Conservation (phyloP, 2,888 invertebrate species). For the Merodon equestris region DNA sequence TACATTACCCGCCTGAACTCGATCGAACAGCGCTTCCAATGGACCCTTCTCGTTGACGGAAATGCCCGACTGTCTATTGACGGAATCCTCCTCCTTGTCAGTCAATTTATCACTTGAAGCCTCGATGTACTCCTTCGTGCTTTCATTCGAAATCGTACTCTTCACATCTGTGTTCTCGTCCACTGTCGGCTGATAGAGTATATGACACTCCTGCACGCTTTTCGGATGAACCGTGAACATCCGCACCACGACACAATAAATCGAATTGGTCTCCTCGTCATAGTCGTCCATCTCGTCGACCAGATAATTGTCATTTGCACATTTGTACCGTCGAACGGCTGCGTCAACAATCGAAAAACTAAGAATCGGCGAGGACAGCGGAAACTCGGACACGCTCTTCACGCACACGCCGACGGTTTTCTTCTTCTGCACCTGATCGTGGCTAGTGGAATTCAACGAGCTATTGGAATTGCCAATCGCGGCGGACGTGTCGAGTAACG, state of each 20-base stretch:
- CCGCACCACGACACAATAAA: slow-evolving; percentile 80
- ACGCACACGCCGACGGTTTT: slow-evolving; percentile 81
- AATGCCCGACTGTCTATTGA: slow-evolving; percentile 28
- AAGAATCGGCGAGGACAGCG: slow-evolving; percentile 91
- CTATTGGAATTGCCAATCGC: slow-evolving; percentile 53
- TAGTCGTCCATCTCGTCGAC: slow-evolving; percentile 82
- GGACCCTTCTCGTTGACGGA: slow-evolving; percentile 71
- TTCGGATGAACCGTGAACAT: slow-evolving; percentile 93
- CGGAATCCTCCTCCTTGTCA: slow-evolving; percentile 52
- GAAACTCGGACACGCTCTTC: slow-evolving; percentile 90
- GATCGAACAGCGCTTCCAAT: slow-evolving; percentile 73
- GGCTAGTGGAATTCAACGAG: slow-evolving; percentile 12
- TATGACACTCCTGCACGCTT: slow-evolving; percentile 91
- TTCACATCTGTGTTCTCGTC: slow-evolving; percentile 73
- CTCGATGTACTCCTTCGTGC: slow-evolving; percentile 54
- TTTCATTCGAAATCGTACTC: slow-evolving; percentile 71
- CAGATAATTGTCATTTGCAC: slow-evolving; percentile 78
- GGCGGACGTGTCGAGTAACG: slow-evolving; percentile 23
- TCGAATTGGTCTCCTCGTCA: slow-evolving; percentile 81
- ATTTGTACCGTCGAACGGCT: slow-evolving; percentile 80
- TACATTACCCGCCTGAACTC: slow-evolving; percentile 36
- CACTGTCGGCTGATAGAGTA: slow-evolving; percentile 82
- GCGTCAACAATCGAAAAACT: slow-evolving; percentile 94
- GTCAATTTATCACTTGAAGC: slow-evolving; percentile 69
- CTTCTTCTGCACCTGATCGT: slow-evolving; percentile 73